Percentiles rank a stretch among this genome's conserved stretches.
These are phyloP conservation scores for Polypedilum pembai DNA, from an alignment of 1,140 invertebrate genomes.

Conservation along the genomic window DNA sequence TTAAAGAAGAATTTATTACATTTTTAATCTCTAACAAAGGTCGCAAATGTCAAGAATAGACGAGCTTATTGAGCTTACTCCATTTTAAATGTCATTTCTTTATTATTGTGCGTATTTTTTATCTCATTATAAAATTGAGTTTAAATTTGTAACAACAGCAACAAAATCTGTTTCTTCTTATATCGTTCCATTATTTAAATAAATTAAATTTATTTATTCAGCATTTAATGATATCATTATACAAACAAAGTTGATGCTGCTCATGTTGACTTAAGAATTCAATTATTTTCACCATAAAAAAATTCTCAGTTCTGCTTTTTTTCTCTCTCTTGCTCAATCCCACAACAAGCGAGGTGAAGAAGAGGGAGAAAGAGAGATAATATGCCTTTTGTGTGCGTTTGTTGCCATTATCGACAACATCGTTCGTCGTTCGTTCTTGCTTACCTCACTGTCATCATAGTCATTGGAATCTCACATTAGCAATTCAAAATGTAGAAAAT, in stretches of 20 bases:
- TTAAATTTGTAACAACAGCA: neutral
- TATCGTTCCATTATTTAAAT: neutral
- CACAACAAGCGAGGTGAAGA: neutral
- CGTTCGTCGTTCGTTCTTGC: slow-evolving; percentile 1
- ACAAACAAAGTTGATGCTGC: neutral
- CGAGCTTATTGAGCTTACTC: neutral
- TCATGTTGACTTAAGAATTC: slow-evolving; percentile 18
- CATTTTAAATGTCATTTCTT: slow-evolving; percentile 7
- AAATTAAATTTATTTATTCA: slow-evolving; percentile 20
- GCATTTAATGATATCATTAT: slow-evolving; percentile 19
- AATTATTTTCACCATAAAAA: slow-evolving; percentile 13
- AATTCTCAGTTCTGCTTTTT: neutral
- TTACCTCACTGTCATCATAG: neutral
- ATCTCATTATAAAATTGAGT: neutral
- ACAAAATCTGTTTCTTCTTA: neutral
- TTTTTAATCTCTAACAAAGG: no score
- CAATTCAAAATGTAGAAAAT: neutral
- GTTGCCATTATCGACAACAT: slow-evolving; percentile 2
- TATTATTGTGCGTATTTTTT: neutral
- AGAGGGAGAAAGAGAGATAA: neutral
- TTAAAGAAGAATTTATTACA: no score
- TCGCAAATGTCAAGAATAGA: no score
- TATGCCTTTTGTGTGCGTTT: neutral
- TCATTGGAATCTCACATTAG: neutral
- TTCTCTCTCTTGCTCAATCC: neutral